phyloP scores from a whole-genome alignment of 2,888 invertebrate species.

The Masnerella sp. region DNA sequence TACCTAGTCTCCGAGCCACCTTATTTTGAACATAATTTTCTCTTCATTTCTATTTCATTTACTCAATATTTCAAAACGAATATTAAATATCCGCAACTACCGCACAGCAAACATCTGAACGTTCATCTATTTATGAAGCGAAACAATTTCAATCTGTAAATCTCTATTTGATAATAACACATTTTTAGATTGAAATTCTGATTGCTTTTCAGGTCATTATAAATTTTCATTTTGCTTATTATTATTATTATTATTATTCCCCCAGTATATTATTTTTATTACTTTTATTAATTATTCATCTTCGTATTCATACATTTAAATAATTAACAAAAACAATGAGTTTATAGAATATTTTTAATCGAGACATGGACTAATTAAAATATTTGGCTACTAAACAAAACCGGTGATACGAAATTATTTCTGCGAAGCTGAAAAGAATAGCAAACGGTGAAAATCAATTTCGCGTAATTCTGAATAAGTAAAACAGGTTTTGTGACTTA shows the following conservation, averaged over 20 bases:
- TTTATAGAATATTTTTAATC: slow-evolving; percentile 31
- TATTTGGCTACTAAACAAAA: slow-evolving; percentile 30
- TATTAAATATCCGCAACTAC: slow-evolving; percentile 44
- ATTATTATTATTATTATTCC: too few species aligned
- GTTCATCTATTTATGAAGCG: slow-evolving; percentile 51
- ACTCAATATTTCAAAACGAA: slow-evolving; percentile 48
- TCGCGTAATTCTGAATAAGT: slow-evolving; percentile 53
- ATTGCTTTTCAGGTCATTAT: slow-evolving; percentile 6
- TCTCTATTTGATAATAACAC: slow-evolving; percentile 48
- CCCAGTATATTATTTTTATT: too few species aligned
- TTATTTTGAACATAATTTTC: slow-evolving; percentile 58
- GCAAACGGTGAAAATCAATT: slow-evolving; percentile 56
- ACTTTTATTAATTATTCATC: slow-evolving; percentile 27
- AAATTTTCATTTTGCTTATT: slow-evolving; percentile 12
- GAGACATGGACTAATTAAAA: slow-evolving; percentile 15
- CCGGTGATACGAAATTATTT: slow-evolving; percentile 33
- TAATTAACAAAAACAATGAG: slow-evolving; percentile 27
- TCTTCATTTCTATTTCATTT: slow-evolving; percentile 53
- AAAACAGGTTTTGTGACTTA: slow-evolving; percentile 56
- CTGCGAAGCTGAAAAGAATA: slow-evolving; percentile 39
- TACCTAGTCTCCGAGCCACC: slow-evolving; percentile 56
- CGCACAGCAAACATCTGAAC: slow-evolving; percentile 39
- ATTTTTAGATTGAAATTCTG: slow-evolving; percentile 41
- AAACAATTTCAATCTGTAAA: slow-evolving; percentile 38
- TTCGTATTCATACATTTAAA: slow-evolving; percentile 26